Percentiles rank a stretch among this genome's conserved stretches.
These are phyloP conservation scores for Drymodes brunneopygia DNA, from an alignment of 2,113 vertebrate genomes.

Conservation along the genomic window DNA sequence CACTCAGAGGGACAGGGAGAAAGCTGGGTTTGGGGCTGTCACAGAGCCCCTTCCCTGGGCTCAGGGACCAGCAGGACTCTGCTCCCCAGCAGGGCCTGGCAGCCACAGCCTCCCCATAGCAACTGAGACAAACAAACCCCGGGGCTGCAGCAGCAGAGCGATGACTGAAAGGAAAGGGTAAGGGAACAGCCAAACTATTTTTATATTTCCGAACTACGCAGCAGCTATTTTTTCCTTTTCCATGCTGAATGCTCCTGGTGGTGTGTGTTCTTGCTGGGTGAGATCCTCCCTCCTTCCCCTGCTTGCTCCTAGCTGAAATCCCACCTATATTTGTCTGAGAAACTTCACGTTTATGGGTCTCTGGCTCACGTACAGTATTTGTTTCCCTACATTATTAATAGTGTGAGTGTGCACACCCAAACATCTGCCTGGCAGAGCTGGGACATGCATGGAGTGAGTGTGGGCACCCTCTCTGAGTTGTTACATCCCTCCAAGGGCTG, in stretches of 20 bases:
- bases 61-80: neutral
- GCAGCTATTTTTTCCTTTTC: slow-evolving; percentile 24
- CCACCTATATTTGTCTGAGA: neutral
- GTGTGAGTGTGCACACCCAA: neutral
- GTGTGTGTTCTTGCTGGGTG: neutral
- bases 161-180: slow-evolving; percentile 24
- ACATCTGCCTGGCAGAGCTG: neutral
- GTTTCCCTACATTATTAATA: neutral
- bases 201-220: slow-evolving; percentile 2
- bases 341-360: neutral
- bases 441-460: accelerated
- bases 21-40: neutral
- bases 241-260: neutral
- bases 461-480: neutral
- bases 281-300: neutral
- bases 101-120: slow-evolving; percentile 6
- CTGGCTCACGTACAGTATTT: accelerated
- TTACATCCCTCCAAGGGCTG: neutral
- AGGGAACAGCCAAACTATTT: slow-evolving; percentile 36
- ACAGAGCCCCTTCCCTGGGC: neutral
- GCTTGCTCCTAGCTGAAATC: neutral
- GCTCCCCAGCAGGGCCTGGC: neutral
- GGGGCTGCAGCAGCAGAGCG: neutral
- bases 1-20: neutral
- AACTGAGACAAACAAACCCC: slow-evolving; percentile 52